Base-by-base conservation (phyloP, 2,113 vertebrate genomes). In the Semicossyphus pulcher region DNA sequence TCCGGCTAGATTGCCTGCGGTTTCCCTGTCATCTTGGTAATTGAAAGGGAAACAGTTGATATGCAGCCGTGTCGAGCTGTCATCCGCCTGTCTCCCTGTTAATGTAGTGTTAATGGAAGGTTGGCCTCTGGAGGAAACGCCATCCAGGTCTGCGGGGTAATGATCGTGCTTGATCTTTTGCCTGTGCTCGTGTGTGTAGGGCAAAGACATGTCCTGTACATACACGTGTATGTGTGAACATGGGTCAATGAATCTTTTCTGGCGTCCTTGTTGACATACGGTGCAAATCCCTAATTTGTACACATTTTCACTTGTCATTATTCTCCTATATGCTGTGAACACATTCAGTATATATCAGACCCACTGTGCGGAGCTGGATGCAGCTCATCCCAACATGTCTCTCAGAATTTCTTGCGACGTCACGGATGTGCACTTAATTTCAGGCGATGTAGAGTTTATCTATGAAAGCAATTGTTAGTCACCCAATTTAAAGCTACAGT, bases 21-120 rank as follows among this genome's bases (percentile, higher is more conserved):
- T 81, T 72, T 39, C 63, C 57, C 68, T 80, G 84, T 83, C 83
- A 69, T 84, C 73, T 54, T 23, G 11, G 32, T 88, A 89, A 91
- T 87, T 86, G 89, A 89, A 84, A 82, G 72, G 77, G 81, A 91
- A 81, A 83, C 66, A 23, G 45, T 76, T 90, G 85, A 87, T 80
- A 52, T 65, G 76, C 66, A 78, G 69, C 45, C 61, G 48, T 83
- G 91, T 86, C 64, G 41, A 78, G 65, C 76, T 86, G 87, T 82
- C 88, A 80, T 42, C 41, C 34, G 20, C 52, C 63, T 48, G 68
- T 68, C 80, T 79, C 34, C 61, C 45, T 14, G 71, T 73, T 89
- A 85, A 90, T 93, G 79, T 86, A 74, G 76, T 86, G 80, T 79
- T 89, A 86, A 88, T 91, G 28, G 62, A 82, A 76, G 45, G 58